Evolutionary conservation across 2,797 vertebrate species (phyloP), one percentile per base, ranked within the genome.

Genomic region (Margarornis squamiger): DNA sequence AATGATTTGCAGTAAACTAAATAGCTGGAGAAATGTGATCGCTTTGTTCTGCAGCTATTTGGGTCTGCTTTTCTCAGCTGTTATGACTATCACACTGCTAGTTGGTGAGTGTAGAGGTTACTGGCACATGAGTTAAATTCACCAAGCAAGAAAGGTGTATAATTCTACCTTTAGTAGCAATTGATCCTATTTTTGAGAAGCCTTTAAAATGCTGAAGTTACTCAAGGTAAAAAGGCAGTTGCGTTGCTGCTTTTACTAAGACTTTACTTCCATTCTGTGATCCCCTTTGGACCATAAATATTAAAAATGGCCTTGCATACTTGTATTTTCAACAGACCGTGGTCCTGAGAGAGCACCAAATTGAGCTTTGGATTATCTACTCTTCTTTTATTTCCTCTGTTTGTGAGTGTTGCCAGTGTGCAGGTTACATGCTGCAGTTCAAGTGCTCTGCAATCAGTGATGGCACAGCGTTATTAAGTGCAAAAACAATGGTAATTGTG

Each of bases 61-160:
- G 38, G 78, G 51, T 26, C 63, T 52, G 32, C 61, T 81, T 74
- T 82, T 57, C 36, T 80, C 83, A 84, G 41, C 79, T 94, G 57
- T 65, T 88, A 14, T 0, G 1, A 9, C 61, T 57, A 5, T 57
- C 41, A 39, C 18, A 4, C 38, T 4, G 4, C 51, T 52, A 1
- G 36, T 43, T 49, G 43, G 23, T 65, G 74, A 79, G 23, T 41
- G 8, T 27, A 68, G 70, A 51, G 34, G n/a, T 81, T 75, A 49
- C 30, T 78, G 67, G 41, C 29, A 7, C 29, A 32, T 1, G 9
- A 63, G 26, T 93, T 48, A 38, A 14, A 46, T 51, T 70, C 24
- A 48, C 26, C 81, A 57, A 55, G 14, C 41, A 73, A 49, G 51
- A 72, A 81, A 52, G 12, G n/a, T 43, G 7, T n/a, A 3, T 45